Evolutionary conservation across 64 coral and sea anemone genomes (phyloP).

Genomic region (Stichodactyla helianthus): DNA sequence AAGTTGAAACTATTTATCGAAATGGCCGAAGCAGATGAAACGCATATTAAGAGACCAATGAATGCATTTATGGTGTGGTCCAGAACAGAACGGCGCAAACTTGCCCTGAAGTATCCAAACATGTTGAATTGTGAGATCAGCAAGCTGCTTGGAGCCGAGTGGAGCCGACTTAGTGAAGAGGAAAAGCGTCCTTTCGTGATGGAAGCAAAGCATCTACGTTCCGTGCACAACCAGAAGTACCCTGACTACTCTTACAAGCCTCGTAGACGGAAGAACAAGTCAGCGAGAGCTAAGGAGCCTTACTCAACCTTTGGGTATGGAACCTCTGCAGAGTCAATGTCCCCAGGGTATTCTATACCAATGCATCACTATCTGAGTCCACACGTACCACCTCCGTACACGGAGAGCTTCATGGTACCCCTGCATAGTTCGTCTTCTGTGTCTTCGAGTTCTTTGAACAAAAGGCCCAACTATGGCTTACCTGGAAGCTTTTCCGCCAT

Average conservation of each 20-base stretch:
- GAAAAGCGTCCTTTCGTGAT: slow-evolving; percentile 79
- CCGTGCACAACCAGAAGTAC: slow-evolving; percentile 91
- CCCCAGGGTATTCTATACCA: slow-evolving; percentile 57
- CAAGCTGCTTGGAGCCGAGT: slow-evolving; percentile 87
- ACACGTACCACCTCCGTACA: slow-evolving; percentile 66
- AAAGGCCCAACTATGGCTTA: slow-evolving; percentile 60
- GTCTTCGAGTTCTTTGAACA: slow-evolving; percentile 42
- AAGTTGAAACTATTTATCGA: neutral
- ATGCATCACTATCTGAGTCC: slow-evolving; percentile 86
- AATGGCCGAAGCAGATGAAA: slow-evolving; percentile 59
- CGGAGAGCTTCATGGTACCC: slow-evolving; percentile 77
- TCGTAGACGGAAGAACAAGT: slow-evolving; percentile 66
- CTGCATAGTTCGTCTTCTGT: slow-evolving; percentile 32
- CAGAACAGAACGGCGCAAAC: slow-evolving; percentile 78
- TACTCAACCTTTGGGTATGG: slow-evolving; percentile 71
- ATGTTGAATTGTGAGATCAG: slow-evolving; percentile 97
- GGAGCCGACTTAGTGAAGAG: slow-evolving; percentile 84
- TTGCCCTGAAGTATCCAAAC: slow-evolving; percentile 90
- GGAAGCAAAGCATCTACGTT: slow-evolving; percentile 79
- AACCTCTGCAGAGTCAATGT: slow-evolving; percentile 32
- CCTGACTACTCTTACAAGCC: slow-evolving; percentile 92
- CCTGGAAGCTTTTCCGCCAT: slow-evolving; percentile 46
- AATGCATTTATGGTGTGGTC: slow-evolving; percentile 97
- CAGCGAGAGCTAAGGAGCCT: slow-evolving; percentile 46
- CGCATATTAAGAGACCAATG: slow-evolving; percentile 88